These are phyloP conservation scores for Anguilla anguilla DNA, from an alignment of 2,797 vertebrate species.

Conservation along the genomic window DNA sequence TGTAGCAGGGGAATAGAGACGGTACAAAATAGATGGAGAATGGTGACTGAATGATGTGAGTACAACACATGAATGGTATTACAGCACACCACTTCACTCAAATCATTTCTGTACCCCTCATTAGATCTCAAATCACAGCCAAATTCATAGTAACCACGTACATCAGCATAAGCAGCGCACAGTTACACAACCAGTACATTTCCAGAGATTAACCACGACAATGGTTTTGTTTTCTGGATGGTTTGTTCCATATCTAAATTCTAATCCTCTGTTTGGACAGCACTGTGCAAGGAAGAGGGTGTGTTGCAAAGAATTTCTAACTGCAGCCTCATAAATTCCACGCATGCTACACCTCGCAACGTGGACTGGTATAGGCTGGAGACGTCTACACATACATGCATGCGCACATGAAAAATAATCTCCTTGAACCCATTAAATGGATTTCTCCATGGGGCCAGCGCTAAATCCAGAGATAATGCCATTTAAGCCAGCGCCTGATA, in stretches of 20 bases:
- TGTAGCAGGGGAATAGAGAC: background rate
- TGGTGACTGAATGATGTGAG: background rate
- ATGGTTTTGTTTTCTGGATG: background rate
- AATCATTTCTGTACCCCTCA: background rate
- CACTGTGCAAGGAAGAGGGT: background rate
- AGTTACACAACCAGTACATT: background rate
- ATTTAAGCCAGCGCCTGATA: background rate
- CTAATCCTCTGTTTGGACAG: background rate
- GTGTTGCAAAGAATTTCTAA: constrained; percentile 9
- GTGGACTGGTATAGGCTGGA: background rate
- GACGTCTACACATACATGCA: background rate
- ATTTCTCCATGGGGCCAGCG: background rate
- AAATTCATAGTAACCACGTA: background rate
- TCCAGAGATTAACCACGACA: background rate
- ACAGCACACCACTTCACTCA: background rate
- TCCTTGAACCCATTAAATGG: background rate
- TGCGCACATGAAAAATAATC: background rate
- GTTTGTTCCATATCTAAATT: constrained; percentile 4
- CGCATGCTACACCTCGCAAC: background rate
- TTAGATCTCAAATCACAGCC: background rate
- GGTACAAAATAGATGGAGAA: background rate
- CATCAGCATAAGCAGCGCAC: background rate
- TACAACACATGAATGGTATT: background rate
- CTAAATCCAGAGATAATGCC: background rate
- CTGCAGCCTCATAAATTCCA: background rate